A percentile compares a stretch with the other conserved stretches of the same genome.
These are phyloP conservation scores for Hybos culiciformis DNA, from an alignment of 2,888 invertebrate species.

Conservation along the genomic window DNA sequence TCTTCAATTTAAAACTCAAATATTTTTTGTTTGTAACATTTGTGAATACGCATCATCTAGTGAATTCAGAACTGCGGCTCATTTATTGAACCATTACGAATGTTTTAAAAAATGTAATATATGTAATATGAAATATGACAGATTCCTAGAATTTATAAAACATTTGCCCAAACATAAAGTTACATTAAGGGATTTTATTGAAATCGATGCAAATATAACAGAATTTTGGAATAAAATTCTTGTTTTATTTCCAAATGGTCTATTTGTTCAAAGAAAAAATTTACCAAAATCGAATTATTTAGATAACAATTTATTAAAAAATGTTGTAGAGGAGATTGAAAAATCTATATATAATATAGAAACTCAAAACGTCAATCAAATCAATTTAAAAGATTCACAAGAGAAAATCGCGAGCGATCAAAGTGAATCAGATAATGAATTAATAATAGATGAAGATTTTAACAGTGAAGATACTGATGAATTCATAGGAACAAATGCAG, in stretches of 20 bases:
- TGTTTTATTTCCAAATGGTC: background rate
- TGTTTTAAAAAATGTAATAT: conserved; percentile 21
- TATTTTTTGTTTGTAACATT: background rate
- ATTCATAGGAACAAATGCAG: too few species aligned
- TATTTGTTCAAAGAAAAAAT: background rate
- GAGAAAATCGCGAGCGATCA: background rate
- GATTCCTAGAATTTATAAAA: background rate
- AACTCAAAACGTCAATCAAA: background rate
- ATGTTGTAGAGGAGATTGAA: background rate
- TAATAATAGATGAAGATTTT: background rate
- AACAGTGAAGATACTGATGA: background rate
- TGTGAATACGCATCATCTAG: background rate
- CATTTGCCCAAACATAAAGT: background rate
- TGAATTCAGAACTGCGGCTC: conserved; percentile 29
- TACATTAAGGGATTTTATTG: background rate
- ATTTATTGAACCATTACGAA: conserved; percentile 27
- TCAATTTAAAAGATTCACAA: background rate
- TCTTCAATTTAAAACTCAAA: background rate
- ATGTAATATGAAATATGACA: conserved; percentile 14
- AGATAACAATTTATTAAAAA: background rate
- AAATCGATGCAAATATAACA: background rate
- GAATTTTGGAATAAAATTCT: conserved; percentile 1
- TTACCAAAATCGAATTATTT: background rate
- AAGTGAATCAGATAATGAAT: background rate
- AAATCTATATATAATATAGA: background rate